phyloP scores from a whole-genome alignment of 2,888 invertebrate species.

The Automeris io region DNA sequence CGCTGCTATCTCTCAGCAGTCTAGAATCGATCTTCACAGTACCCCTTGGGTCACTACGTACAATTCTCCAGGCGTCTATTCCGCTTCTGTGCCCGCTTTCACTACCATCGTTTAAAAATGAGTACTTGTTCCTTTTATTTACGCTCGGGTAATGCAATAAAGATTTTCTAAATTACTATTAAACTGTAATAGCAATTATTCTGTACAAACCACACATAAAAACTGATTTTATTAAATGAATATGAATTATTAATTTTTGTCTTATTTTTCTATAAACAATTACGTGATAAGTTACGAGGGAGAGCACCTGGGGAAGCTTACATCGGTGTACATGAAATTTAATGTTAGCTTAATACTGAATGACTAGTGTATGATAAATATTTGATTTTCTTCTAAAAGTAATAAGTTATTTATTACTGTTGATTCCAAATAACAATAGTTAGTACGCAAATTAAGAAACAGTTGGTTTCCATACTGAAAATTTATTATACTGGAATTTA shows the following conservation, averaged over 20 bases:
- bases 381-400: too few species aligned
- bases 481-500: too few species aligned
- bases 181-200: not conserved
- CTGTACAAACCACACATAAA: not conserved
- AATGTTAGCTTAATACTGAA: too few species aligned
- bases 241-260: not conserved
- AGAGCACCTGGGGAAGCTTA: too few species aligned
- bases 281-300: too few species aligned
- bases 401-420: too few species aligned
- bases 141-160: not conserved
- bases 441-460: too few species aligned
- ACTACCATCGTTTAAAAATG: slow-evolving; percentile 11
- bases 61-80: slow-evolving; percentile 24
- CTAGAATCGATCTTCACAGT: slow-evolving; percentile 35
- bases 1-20: slow-evolving; percentile 36
- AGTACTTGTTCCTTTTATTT: not conserved
- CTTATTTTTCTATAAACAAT: not conserved
- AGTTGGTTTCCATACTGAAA: too few species aligned
- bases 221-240: not conserved
- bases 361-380: too few species aligned
- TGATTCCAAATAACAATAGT: too few species aligned
- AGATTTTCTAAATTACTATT: not conserved
- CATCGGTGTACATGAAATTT: too few species aligned
- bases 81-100: not conserved
- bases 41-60: slow-evolving; percentile 34